Base-by-base conservation (phyloP, 2,113 vertebrate genomes). In the Bos indicus region DNA sequence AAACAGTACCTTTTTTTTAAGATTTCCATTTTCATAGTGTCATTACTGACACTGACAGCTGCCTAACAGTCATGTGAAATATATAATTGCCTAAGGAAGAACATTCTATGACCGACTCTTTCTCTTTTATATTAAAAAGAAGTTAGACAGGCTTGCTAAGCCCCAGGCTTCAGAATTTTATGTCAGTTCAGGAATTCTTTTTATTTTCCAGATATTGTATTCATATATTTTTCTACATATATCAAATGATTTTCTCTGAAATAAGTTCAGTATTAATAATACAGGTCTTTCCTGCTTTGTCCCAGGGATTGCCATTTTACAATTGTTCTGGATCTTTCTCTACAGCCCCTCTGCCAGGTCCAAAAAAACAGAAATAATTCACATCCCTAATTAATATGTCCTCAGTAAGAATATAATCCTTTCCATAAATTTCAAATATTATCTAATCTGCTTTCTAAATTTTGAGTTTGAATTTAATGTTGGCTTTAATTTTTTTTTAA, bases 101-200 rank as follows among this genome's bases (percentile, higher is more conserved):
- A 91, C 74, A 90, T 96, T 96, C 78, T 40, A 92, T 64, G 89
- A 89, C 93, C 21, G 10, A 85, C 87, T 96, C 80, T 87, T 96
- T 97, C 91, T 93, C 89, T 98, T 97, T 95, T 95, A 96, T 98
- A 98, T 98, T 98, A 97, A 98, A 98, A 98, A 98, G 88, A 98
- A 98, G 93, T 98, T 97, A 97, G 97, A 95, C 90, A 96, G 86
- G 95, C 91, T 94, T 88, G 62, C 83, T 87, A 89, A 98, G 95
- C 98, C 93, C 15, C 30, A 64, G 98, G 96, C 94, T 96, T 97
- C 95, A 97, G 97, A 98, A 97, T 95, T 97, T 98, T 87, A 94
- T 96, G 97, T 97, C 95, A 97, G 94, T 87, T 97, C 67, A 97
- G 94, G 52, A 97, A 97, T 97, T 97, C 94, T 98, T 97, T 96